phyloP scores from a whole-genome alignment of 2,113 vertebrate species.

The Takifugu flavidus region DNA sequence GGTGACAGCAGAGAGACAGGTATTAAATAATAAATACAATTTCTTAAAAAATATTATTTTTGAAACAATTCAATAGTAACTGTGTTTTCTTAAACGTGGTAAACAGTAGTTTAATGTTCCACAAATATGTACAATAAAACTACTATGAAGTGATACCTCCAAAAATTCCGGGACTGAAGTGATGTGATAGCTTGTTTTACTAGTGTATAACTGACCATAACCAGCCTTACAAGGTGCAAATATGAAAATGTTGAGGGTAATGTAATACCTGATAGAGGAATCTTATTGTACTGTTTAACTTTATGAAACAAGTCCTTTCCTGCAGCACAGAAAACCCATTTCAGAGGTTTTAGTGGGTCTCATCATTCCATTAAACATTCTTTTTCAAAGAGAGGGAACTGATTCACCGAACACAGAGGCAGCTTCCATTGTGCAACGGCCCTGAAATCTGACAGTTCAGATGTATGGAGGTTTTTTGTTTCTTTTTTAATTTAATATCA shows the following conservation, averaged over 20 bases:
- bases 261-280: conserved; percentile 39
- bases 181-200: no score
- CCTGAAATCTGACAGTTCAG: background rate
- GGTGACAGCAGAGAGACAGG: conserved; percentile 12
- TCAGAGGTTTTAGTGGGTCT: background rate
- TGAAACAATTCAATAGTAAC: background rate
- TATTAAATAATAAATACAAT: no score
- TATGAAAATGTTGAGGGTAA: conserved; percentile 53
- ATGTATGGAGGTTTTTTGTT: conserved; percentile 1
- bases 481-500: conserved; percentile 3
- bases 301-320: background rate
- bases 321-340: background rate
- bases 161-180: no score
- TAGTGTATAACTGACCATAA: no score
- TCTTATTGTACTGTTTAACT: conserved; percentile 24
- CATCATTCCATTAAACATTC: background rate
- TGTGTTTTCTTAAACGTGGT: background rate
- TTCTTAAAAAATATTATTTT: no score
- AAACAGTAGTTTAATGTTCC: conserved; percentile 4
- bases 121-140: no score
- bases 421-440: background rate
- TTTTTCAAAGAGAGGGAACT: conserved; percentile 13
- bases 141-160: no score
- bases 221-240: conserved; percentile 22
- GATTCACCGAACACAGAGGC: conserved; percentile 2